Base-by-base conservation (phyloP, 2,113 vertebrate species). In the Morone saxatilis region DNA sequence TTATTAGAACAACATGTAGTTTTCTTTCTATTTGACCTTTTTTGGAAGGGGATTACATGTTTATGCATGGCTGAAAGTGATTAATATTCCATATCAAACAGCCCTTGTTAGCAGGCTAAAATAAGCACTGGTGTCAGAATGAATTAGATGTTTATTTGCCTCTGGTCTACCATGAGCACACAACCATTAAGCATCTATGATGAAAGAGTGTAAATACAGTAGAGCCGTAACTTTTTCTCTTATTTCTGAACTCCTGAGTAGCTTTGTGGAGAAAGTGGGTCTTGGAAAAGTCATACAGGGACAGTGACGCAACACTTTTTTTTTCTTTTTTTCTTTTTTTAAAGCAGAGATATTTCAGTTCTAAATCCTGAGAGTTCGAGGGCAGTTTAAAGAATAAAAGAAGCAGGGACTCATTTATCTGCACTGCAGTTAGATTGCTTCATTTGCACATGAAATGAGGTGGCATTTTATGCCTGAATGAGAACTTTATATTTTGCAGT, bases 391-490 rank as follows among this genome's bases (percentile, higher is more conserved):
- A 41, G 70, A 78, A 81, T 47, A 82, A 82, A 81, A 76, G 38
- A 78, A 66, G 13, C 61, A 70, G 43, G 13, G n/a, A 43, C 63
- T 80, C 71, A 53, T 85, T 80, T 67, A 66, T 84, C 73, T 86
- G 68, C 77, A 53, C 53, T 60, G 63, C 62, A 72, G 57, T 74
- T 40, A 78, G 45, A 81, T 81, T 71, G 71, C 82, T 83, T 87
- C 50, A 85, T 90, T 85, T 89, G 75, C 67, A 82, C 61, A 87
- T 84, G 61, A 80, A 74, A 80, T 80, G 68, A 83, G 67, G 43
- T 82, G 67, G 50, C 56, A 63, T 85, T 80, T 82, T 65, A 74
- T 65, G 76, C 72, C 63, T 54, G 36, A 50, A 63, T 77, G 63
- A 81, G 84, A 86, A 61, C 63, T 86, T 80, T 57, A 53, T 73